Percentiles rank a stretch among this genome's conserved stretches.
Conservation (phyloP, 1,140 invertebrate genomes). For the Ips nitidus region DNA sequence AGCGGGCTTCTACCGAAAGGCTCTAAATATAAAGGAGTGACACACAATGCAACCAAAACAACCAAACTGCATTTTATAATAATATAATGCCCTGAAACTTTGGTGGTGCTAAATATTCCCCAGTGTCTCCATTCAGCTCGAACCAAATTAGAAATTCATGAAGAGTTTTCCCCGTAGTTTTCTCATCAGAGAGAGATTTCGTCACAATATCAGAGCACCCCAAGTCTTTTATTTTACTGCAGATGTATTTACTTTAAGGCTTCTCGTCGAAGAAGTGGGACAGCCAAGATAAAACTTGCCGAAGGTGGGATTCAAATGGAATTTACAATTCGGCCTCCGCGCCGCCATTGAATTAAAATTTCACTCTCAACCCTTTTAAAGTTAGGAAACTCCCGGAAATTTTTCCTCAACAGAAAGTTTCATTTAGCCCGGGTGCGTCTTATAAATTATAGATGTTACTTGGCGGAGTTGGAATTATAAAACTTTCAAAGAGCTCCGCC, state of each 20-base stretch:
- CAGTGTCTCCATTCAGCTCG: neutral
- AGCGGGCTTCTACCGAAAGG: neutral
- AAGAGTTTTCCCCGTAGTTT: too few species aligned
- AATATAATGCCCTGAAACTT: constrained; percentile 11
- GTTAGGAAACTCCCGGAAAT: constrained; percentile 10
- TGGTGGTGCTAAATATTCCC: constrained; percentile 18
- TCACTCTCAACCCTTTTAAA: constrained; percentile 14
- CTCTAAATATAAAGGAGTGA: too few species aligned
- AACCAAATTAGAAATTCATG: too few species aligned
- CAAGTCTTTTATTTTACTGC: too few species aligned
- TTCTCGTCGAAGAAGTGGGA: too few species aligned
- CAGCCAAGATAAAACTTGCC: too few species aligned
- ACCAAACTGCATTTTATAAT: constrained; percentile 10
- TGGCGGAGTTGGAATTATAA: constrained; percentile 27
- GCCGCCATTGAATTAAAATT: constrained; percentile 17
- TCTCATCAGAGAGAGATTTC: too few species aligned
- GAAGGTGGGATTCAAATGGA: neutral
- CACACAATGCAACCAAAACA: constrained; percentile 1
- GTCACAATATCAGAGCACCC: too few species aligned
- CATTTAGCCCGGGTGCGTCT: constrained; percentile 28
- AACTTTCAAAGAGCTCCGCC: constrained; percentile 22
- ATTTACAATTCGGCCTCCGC: constrained; percentile 1
- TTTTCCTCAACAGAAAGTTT: constrained; percentile 20
- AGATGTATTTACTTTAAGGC: too few species aligned
- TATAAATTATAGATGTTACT: constrained; percentile 36